Base-by-base conservation (phyloP, 2,797 vertebrate genomes). In the Chromobotia macracanthus region DNA sequence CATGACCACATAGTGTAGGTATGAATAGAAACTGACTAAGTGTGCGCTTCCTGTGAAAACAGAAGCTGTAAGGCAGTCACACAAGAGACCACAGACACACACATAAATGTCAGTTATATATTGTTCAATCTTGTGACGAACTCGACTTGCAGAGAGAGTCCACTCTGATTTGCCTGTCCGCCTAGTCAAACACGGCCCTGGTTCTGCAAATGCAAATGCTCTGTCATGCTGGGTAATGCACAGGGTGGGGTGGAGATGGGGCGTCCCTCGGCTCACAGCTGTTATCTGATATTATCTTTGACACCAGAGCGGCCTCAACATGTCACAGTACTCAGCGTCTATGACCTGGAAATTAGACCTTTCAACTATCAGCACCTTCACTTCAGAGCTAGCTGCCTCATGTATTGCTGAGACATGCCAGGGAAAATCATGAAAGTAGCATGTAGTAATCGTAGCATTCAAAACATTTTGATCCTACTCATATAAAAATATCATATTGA, bases 21-120 rank as follows among this genome's bases (percentile, higher is more conserved):
- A 75, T 79, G 82, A 85, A 80, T 83, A 83, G 84, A 83, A 87
- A 75, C 75, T 56, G 65, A 65, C 71, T 74, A 55, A 82, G 73
- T 65, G 70, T 85, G 75, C 66, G 72, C 77, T 83, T 80, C 55
- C 80, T 50, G 55, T 31, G 78, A 25, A 67, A 58, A 66, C 38
- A 50, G 60, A 55, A 72, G 13, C 48, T 77, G 72, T 23, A 67
- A 64, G 64, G 28, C 35, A 55, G 64, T 55, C 55, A 68, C 71
- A 68, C 60, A 65, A 61, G 41, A 76, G 74, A 55, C 73, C 44
- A 28, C 28, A 28, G 28, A 50, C 48, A 69, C 69, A 31, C 46
- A 71, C 46, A 23, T 38, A 73, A 61, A 69, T 21, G 71, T 82
- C 80, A 79, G 84, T 82, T 84, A 84, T 73, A 80, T 72, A 74